Evolutionary conservation across 1,140 invertebrate genomes (phyloP), one percentile per base, ranked within the genome.

Genomic region (Pachyrhynchus sulphureomaculatus): DNA sequence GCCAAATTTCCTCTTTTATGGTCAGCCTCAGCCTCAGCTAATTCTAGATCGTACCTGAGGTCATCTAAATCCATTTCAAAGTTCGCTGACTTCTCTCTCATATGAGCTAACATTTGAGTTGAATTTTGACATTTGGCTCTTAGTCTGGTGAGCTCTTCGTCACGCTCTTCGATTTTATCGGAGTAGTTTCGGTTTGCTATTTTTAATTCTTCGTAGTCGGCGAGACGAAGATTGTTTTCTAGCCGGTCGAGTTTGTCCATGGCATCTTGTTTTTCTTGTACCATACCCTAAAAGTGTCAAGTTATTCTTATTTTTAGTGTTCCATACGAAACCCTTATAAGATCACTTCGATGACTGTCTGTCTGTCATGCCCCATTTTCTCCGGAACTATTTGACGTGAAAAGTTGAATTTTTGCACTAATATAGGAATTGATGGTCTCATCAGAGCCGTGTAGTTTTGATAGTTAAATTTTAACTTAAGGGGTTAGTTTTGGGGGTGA

Each of bases 121-220:
- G 67, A 63, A 20, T 62, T 62, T 37, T 53, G 54, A 42, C 72
- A 70, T 59, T 70, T 69, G 8, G 23, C 41, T 42, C 73, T 62
- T n/a, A 76, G 37, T 15, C 44, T 57, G 4, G 57, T 52, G n/a
- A 76, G 49, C 49, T 75, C 70, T 47, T 71, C 69, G 47, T 76
- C 72, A 32, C 70, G 53, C 49, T 76, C 74, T 45, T 76, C 74
- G 17, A 76, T 75, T 69, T 69, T 78, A 64, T 67, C 75, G 65
- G 12, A 70, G 58, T 62, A 70, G 64, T 9, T 76, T 60, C 69
- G 72, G 68, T 73, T 78, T 49, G 63, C 74, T 51, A 41, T 41
- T 68, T 62, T 75, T 70, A 63, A 61, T 55, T 60, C 67, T 70
- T 76, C 73, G 34, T 64, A 67, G 55, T 77, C 68, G 23, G 75